Evolutionary conservation across 2,888 invertebrate species (phyloP).

Genomic region (Eupithecia inturbata): DNA sequence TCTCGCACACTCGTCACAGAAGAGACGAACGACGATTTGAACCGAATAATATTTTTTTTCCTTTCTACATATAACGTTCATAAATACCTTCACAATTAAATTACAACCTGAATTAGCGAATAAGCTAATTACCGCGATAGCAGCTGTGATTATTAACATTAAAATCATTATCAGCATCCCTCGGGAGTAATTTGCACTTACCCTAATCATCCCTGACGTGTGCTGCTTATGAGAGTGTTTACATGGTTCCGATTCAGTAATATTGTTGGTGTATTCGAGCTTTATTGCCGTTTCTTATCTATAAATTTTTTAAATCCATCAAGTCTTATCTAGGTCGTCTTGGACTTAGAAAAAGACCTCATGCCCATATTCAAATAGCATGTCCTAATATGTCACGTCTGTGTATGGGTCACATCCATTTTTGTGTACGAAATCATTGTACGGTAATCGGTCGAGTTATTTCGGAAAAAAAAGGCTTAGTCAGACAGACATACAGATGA

Average conservation of each 20-base stretch:
- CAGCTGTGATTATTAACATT: constrained; percentile 19
- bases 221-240: constrained; percentile 12
- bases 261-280: background rate
- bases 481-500: no score
- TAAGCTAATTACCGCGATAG: constrained; percentile 17
- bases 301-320: no score
- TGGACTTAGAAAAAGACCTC: no score
- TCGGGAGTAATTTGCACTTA: constrained; percentile 24
- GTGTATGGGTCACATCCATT: background rate
- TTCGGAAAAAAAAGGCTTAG: no score
- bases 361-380: no score
- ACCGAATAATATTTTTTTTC: background rate
- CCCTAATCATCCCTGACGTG: constrained; percentile 40
- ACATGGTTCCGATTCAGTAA: background rate
- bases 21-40: no score
- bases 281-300: background rate
- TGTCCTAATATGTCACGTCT: no score
- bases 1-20: background rate
- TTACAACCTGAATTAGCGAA: background rate
- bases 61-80: background rate
- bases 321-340: no score
- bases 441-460: background rate
- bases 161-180: constrained; percentile 25
- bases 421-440: background rate
- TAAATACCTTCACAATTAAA: background rate